phyloP scores from a whole-genome alignment of 2,113 vertebrate species.

The Pseudorectes ferrugineus region DNA sequence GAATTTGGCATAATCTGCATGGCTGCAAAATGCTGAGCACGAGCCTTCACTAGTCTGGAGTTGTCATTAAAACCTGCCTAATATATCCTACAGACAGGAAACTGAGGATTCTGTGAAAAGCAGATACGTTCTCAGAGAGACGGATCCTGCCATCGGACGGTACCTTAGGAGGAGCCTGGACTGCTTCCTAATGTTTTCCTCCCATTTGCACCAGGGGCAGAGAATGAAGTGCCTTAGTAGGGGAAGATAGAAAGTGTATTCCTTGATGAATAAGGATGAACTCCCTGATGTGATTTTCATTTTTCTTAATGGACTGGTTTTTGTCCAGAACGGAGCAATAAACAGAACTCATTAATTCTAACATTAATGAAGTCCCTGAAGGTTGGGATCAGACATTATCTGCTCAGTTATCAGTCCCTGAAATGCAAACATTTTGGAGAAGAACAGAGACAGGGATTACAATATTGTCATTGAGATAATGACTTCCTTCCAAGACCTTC shows the following conservation, averaged over 20 bases:
- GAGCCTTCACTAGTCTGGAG: neutral
- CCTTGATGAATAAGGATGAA: neutral
- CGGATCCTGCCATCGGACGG: neutral
- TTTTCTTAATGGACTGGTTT: neutral
- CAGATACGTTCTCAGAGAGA: neutral
- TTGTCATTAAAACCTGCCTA: slow-evolving; percentile 19
- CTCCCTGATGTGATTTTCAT: neutral
- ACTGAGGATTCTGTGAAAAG: neutral
- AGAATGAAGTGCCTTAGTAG: neutral
- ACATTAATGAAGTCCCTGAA: neutral
- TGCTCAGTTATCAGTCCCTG: neutral
- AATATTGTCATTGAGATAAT: neutral
- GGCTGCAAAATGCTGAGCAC: neutral
- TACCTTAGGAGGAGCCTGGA: neutral
- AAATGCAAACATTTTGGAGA: neutral
- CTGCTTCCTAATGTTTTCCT: neutral
- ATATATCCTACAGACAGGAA: neutral
- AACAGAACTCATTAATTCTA: neutral
- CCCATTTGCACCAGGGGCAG: neutral
- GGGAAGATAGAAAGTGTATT: neutral
- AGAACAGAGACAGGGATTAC: neutral
- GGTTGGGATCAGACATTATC: neutral
- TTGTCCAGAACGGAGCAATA: neutral
- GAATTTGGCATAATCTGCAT: neutral
- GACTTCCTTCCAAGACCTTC: neutral